A percentile compares a stretch with the other conserved stretches of the same genome.
These are phyloP conservation scores for Hetaerina americana DNA, from an alignment of 1,140 invertebrate genomes.

Conservation along the genomic window DNA sequence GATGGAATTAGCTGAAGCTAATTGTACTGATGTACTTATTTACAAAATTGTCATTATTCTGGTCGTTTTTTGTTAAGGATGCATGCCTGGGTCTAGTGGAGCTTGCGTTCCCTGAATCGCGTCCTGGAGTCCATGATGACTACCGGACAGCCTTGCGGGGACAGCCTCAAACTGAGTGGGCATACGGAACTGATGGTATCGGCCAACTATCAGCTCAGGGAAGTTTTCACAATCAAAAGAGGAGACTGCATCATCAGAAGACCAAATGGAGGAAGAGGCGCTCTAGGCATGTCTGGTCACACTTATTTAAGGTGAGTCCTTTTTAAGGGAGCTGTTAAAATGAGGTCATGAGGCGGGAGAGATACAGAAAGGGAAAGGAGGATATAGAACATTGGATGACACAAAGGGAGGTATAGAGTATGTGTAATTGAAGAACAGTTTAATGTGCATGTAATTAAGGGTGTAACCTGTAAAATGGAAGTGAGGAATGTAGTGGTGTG, in stretches of 20 bases:
- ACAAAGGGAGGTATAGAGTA: too few relatives aligned
- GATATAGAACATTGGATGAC: too few relatives aligned
- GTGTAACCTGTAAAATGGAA: too few relatives aligned
- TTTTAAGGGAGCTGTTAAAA: slow-evolving; percentile 12
- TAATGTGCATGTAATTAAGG: too few relatives aligned
- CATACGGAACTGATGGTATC: neutral
- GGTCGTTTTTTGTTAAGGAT: too few relatives aligned
- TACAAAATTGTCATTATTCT: too few relatives aligned
- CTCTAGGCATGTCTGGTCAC: slow-evolving; percentile 33
- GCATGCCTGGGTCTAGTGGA: slow-evolving; percentile 81
- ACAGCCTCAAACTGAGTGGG: neutral
- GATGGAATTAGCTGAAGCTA: too few relatives aligned
- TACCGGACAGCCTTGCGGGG: slow-evolving; percentile 15
- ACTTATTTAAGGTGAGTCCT: slow-evolving; percentile 34
- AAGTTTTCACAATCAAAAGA: neutral
- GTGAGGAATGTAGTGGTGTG: too few relatives aligned
- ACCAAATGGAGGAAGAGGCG: slow-evolving; percentile 29
- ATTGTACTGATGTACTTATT: too few relatives aligned
- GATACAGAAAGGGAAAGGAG: too few relatives aligned
- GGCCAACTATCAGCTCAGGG: neutral
- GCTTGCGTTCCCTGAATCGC: slow-evolving; percentile 72
- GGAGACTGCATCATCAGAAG: slow-evolving; percentile 16
- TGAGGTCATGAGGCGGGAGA: too few relatives aligned
- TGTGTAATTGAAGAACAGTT: too few relatives aligned
- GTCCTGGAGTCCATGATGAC: slow-evolving; percentile 37